Evolutionary conservation across 2,888 invertebrate genomes (phyloP).

Genomic region (Synanthedon vespiformis): DNA sequence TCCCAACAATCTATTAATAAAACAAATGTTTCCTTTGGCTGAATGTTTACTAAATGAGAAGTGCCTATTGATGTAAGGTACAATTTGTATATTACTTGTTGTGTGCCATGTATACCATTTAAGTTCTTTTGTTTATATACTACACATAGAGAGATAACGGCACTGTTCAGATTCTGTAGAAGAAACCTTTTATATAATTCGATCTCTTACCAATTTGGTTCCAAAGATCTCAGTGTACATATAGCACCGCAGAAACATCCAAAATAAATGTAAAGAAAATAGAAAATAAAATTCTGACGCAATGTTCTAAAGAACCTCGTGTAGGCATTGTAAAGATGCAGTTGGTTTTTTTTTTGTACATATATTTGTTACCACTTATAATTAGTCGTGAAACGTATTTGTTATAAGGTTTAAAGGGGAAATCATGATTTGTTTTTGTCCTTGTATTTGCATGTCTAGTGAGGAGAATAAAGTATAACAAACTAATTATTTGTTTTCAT

Average conservation of each 20-base stretch:
- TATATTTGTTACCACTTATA: slow-evolving; percentile 50
- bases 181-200: slow-evolving; percentile 7
- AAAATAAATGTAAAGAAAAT: too few species aligned
- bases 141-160: slow-evolving; percentile 4
- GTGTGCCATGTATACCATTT: slow-evolving; percentile 37
- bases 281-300: too few species aligned
- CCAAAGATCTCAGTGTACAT: background rate
- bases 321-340: slow-evolving; percentile 5
- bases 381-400: slow-evolving; percentile 34
- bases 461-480: slow-evolving; percentile 61
- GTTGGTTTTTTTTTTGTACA: slow-evolving; percentile 20
- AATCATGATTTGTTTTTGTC: slow-evolving; percentile 42
- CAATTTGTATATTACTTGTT: slow-evolving; percentile 20
- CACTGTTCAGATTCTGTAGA: slow-evolving; percentile 3
- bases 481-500: slow-evolving; percentile 19
- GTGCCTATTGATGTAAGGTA: slow-evolving; percentile 45
- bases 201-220: slow-evolving; percentile 34
- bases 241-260: background rate
- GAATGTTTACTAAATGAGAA: slow-evolving; percentile 11
- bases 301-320: too few species aligned
- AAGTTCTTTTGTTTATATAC: slow-evolving; percentile 9
- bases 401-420: slow-evolving; percentile 33
- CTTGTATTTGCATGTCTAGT: slow-evolving; percentile 64
- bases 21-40: background rate
- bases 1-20: background rate